phyloP scores from a whole-genome alignment of 1,140 invertebrate genomes.

The Heliconius melpomene region DNA sequence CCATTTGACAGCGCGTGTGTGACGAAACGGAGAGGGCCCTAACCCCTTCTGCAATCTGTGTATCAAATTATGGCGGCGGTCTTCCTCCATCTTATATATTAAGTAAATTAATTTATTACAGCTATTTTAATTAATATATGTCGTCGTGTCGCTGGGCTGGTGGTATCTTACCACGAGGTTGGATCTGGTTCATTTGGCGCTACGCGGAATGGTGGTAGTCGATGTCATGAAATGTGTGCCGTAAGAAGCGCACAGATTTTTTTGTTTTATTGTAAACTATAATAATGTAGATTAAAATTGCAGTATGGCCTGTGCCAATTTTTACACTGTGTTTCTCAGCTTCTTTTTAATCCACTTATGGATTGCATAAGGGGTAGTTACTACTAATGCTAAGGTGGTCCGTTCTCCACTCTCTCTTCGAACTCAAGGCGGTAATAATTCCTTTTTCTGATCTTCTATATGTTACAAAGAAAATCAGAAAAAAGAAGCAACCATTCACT shows the following conservation, averaged over 20 bases:
- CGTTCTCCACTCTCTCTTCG: too few species aligned
- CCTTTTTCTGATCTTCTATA: too few species aligned
- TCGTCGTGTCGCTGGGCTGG: not conserved
- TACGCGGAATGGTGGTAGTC: not conserved
- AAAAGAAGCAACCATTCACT: too few species aligned
- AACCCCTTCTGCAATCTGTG: conserved; percentile 71
- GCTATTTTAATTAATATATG: conserved; percentile 7
- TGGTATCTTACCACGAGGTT: not conserved
- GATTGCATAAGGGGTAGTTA: too few species aligned
- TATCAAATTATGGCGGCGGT: conserved; percentile 65
- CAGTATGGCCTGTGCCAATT: too few species aligned
- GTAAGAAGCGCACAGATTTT: too few species aligned
- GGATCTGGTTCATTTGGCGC: not conserved
- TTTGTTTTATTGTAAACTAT: not conserved
- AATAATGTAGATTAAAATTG: too few species aligned
- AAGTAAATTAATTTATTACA: conserved; percentile 16
- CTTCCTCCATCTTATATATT: conserved; percentile 11
- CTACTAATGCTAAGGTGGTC: too few species aligned
- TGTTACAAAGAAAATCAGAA: too few species aligned
- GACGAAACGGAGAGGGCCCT: conserved; percentile 67
- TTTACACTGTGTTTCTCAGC: too few species aligned
- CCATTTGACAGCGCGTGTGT: conserved; percentile 72
- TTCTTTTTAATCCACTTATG: too few species aligned
- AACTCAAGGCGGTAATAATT: too few species aligned
- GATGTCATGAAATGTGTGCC: not conserved